A percentile compares a stretch with the other conserved stretches of the same genome.
phyloP scores from a whole-genome alignment of 2,797 vertebrate species.

The Capromys pilorides region DNA sequence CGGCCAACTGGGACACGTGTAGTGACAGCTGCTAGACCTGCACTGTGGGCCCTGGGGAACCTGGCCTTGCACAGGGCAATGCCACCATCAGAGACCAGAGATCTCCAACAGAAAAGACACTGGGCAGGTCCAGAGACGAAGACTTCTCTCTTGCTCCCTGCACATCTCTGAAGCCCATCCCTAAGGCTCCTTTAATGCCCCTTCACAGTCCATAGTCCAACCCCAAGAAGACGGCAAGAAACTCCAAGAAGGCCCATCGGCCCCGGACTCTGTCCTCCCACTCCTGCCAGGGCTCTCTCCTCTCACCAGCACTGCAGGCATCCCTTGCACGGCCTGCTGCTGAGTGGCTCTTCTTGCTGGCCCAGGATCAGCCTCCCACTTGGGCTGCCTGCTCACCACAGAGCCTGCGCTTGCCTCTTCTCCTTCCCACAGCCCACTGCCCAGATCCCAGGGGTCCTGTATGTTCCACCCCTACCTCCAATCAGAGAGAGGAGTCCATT shows the following conservation, averaged over 20 bases:
- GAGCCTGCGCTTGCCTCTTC: neutral
- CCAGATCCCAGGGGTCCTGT: neutral
- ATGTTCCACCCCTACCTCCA: neutral
- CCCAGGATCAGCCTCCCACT: neutral
- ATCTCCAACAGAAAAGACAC: neutral
- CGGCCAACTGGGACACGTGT: neutral
- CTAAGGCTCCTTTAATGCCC: neutral
- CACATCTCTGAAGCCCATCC: neutral
- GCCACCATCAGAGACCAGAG: neutral
- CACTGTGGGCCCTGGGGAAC: neutral
- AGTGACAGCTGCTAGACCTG: neutral
- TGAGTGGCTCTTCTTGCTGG: neutral
- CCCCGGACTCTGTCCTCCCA: neutral
- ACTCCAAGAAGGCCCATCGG: neutral
- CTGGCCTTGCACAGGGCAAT: neutral
- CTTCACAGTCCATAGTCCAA: neutral
- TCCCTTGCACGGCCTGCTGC: neutral
- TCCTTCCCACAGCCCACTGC: neutral
- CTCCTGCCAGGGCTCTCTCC: neutral
- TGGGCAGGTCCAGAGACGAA: neutral
- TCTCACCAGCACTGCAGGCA: neutral
- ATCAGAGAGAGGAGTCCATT: neutral
- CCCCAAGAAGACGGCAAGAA: neutral
- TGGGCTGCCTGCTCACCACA: neutral
- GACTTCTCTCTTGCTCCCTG: neutral